phyloP scores from a whole-genome alignment of 2,888 invertebrate genomes.

The Gymnoscelis rufifasciata region DNA sequence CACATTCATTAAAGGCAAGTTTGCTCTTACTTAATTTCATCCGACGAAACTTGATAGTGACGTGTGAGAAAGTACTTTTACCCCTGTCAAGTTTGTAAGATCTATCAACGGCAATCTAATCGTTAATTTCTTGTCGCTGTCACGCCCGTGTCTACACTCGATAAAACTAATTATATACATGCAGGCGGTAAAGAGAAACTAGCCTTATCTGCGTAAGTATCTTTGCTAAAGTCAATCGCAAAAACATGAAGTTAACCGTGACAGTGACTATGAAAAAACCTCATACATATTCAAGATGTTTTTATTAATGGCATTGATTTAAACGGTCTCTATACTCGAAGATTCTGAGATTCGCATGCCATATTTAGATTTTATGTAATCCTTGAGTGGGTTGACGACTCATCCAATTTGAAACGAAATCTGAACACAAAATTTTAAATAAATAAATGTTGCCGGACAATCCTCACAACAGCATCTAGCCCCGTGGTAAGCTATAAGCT shows the following conservation, averaged over 20 bases:
- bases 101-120: slow-evolving; percentile 3
- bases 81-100: slow-evolving; percentile 4
- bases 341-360: slow-evolving; percentile 1
- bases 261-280: slow-evolving; percentile 11
- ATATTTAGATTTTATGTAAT: background rate
- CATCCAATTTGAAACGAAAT: too few species aligned
- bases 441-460: too few species aligned
- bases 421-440: too few species aligned
- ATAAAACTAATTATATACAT: slow-evolving; percentile 6
- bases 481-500: too few species aligned
- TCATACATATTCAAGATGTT: slow-evolving; percentile 20
- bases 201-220: background rate
- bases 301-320: slow-evolving; percentile 6
- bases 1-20: slow-evolving; percentile 16
- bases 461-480: too few species aligned
- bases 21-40: slow-evolving; percentile 10
- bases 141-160: slow-evolving; percentile 5
- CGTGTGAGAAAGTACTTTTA: slow-evolving; percentile 21
- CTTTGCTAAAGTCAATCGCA: background rate
- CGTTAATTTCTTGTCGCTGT: slow-evolving; percentile 5
- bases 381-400: too few species aligned
- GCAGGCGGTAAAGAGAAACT: slow-evolving; percentile 6
- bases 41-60: slow-evolving; percentile 15
- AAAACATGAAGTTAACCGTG: slow-evolving; percentile 8
- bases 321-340: slow-evolving; percentile 1